Evolutionary conservation across 2,888 invertebrate species (phyloP).

Genomic region (Pheosia gnoma): DNA sequence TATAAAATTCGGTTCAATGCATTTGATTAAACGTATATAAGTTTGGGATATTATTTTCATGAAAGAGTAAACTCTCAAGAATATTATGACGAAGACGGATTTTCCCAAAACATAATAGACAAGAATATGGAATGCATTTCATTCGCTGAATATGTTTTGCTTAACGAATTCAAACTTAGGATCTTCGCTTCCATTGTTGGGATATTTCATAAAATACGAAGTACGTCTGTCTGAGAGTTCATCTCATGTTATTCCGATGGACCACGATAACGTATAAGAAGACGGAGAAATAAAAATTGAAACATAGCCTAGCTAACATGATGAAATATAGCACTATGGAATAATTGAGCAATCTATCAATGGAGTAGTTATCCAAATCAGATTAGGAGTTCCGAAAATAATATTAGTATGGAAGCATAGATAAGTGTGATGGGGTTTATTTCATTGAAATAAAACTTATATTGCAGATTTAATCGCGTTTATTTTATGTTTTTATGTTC

Average conservation of each 20-base stretch:
- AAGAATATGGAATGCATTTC: conserved; percentile 38
- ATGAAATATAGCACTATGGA: no score
- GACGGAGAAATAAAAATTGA: conserved; percentile 30
- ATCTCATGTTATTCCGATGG: conserved; percentile 46
- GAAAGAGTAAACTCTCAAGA: conserved; percentile 11
- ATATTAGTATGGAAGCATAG: no score
- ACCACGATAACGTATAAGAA: conserved; percentile 30
- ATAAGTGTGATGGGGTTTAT: no score
- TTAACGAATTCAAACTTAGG: conserved; percentile 31
- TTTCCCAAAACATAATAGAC: conserved; percentile 27
- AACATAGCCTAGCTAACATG: no score
- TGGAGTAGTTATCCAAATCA: no score
- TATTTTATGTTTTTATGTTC: no score
- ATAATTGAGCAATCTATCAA: no score
- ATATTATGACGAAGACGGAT: conserved; percentile 17
- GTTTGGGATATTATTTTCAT: conserved; percentile 16
- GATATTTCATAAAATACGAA: conserved; percentile 29
- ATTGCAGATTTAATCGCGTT: no score
- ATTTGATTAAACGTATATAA: background rate
- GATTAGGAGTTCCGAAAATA: no score
- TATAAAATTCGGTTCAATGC: background rate
- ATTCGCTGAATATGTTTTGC: conserved; percentile 35
- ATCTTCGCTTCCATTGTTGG: conserved; percentile 30
- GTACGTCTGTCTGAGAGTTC: conserved; percentile 24
- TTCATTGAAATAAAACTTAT: no score